phyloP scores from a whole-genome alignment of 2,113 vertebrate species.

The Ranitomeya variabilis region DNA sequence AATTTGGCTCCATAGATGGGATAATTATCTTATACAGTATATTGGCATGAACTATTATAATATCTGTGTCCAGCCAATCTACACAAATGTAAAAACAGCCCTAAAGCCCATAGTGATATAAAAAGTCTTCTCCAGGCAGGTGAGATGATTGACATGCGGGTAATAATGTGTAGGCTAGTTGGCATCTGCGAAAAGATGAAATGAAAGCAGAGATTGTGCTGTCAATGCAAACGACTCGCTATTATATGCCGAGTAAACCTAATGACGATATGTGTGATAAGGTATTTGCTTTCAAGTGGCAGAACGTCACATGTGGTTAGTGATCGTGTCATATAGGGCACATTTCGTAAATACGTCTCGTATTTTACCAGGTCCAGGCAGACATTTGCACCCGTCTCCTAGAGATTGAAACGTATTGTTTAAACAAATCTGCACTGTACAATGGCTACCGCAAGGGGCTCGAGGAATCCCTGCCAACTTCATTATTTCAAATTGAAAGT shows the following conservation, averaged over 20 bases:
- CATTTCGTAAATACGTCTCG: constrained; percentile 42
- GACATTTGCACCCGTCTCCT: constrained; percentile 12
- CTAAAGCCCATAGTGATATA: not conserved
- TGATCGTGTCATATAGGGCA: constrained; percentile 34
- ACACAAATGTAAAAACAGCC: not conserved
- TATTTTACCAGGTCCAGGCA: constrained; percentile 37
- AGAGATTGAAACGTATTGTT: constrained; percentile 31
- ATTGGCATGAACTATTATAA: not conserved
- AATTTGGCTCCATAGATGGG: not conserved
- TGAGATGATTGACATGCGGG: constrained; percentile 8
- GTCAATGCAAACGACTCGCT: constrained; percentile 32
- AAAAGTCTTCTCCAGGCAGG: constrained; percentile 23
- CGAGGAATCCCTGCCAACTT: constrained; percentile 46
- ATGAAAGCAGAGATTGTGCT: constrained; percentile 22
- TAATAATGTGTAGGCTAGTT: constrained; percentile 45
- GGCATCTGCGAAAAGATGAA: constrained; percentile 10
- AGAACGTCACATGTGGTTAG: constrained; percentile 27
- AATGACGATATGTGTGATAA: constrained; percentile 25
- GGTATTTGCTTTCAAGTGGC: constrained; percentile 19
- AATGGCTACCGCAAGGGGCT: constrained; percentile 32
- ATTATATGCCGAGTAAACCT: constrained; percentile 30
- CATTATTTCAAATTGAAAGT: constrained; percentile 49
- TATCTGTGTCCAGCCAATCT: not conserved
- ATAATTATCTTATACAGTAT: not conserved
- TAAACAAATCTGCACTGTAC: constrained; percentile 39